phyloP scores from a whole-genome alignment of 2,113 vertebrate genomes.

The Myotis brandtii region DNA sequence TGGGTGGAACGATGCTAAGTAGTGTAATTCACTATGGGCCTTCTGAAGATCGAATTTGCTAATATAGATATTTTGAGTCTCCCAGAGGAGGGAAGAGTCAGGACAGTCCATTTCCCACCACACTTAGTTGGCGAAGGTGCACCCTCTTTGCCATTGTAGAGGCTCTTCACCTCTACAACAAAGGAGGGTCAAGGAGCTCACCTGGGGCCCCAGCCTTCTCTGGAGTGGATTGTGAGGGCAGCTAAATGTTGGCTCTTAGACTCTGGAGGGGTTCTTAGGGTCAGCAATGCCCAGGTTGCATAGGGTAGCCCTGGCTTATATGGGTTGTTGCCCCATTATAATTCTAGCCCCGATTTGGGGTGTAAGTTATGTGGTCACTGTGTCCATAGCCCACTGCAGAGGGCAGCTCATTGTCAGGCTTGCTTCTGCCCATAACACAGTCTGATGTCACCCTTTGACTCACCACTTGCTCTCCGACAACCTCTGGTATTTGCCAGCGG shows the following conservation, averaged over 20 bases:
- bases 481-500: conserved; percentile 55
- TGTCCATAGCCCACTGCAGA: background rate
- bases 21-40: background rate
- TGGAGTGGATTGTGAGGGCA: background rate
- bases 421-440: background rate
- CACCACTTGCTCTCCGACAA: conserved; percentile 36
- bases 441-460: conserved; percentile 59
- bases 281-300: background rate
- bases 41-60: background rate
- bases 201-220: background rate
- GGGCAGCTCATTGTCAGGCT: background rate
- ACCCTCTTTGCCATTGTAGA: background rate
- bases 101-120: background rate
- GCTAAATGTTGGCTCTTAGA: background rate
- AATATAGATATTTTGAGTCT: background rate
- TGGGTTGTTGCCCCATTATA: background rate
- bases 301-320: background rate
- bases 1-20: background rate
- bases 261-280: background rate
- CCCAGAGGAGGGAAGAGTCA: background rate
- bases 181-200: background rate
- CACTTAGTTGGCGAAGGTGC: background rate
- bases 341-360: background rate
- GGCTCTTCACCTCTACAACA: background rate
- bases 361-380: background rate